Evolutionary conservation across 2,888 invertebrate species (phyloP).

Genomic region (Boloria selene): DNA sequence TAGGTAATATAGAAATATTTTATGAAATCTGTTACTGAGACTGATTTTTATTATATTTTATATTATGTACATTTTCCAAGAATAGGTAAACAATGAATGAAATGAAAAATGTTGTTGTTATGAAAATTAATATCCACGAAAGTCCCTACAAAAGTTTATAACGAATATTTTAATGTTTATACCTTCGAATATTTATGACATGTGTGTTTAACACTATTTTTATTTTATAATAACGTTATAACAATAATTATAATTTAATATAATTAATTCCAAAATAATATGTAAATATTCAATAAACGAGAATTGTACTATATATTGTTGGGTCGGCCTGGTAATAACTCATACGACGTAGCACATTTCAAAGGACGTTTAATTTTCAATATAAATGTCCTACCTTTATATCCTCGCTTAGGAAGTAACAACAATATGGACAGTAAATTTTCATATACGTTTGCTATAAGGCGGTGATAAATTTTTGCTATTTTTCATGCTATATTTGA

Average conservation of each 20-base stretch:
- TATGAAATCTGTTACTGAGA: too few relatives aligned
- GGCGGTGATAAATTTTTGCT: constrained; percentile 13
- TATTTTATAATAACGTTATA: too few relatives aligned
- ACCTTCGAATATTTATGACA: too few relatives aligned
- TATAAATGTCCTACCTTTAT: constrained; percentile 26
- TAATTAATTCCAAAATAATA: not conserved
- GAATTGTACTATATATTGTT: not conserved
- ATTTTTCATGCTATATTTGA: constrained; percentile 12
- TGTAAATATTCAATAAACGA: not conserved
- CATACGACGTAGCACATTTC: constrained; percentile 11
- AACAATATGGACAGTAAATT: constrained; percentile 15
- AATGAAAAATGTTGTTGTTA: too few relatives aligned
- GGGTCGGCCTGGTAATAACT: constrained; percentile 5
- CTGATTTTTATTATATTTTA: too few relatives aligned
- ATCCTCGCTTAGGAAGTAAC: constrained; percentile 18
- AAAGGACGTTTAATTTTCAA: constrained; percentile 27
- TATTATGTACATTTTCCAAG: too few relatives aligned
- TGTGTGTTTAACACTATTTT: too few relatives aligned
- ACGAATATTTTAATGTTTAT: too few relatives aligned
- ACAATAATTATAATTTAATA: not conserved
- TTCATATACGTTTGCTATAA: constrained; percentile 12
- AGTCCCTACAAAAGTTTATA: too few relatives aligned
- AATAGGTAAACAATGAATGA: too few relatives aligned
- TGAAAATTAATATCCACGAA: too few relatives aligned
- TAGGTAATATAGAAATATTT: too few relatives aligned